A percentile compares a stretch with the other conserved stretches of the same genome.
Conservation (phyloP, 2,113 vertebrate genomes). For the Microcebus ravelobensis region DNA sequence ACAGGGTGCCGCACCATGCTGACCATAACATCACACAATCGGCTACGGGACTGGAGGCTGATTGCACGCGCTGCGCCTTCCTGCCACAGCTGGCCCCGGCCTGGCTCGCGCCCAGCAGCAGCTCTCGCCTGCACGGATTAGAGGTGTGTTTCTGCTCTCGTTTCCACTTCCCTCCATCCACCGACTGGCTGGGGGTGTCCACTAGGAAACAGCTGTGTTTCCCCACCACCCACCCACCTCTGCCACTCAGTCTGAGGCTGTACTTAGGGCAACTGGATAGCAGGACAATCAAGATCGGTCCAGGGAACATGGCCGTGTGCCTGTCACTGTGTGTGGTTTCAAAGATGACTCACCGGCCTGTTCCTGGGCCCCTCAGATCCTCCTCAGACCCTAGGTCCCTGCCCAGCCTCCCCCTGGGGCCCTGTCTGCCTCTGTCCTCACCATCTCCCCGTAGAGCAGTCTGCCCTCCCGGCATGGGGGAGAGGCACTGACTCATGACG, state of each 20-base stretch:
- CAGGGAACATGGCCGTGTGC: fast-evolving
- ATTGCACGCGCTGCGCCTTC: fast-evolving
- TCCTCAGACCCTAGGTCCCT: neutral
- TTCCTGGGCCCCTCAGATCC: neutral
- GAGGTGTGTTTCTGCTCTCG: too few relatives aligned
- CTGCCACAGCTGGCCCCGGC: neutral
- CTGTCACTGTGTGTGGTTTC: neutral
- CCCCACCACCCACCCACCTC: fast-evolving
- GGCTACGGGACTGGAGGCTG: neutral
- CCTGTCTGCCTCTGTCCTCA: neutral
- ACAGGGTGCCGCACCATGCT: too few relatives aligned
- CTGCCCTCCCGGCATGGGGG: fast-evolving
- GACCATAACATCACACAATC: neutral
- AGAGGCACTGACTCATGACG: fast-evolving
- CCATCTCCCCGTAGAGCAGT: neutral
- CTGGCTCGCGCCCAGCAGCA: fast-evolving
- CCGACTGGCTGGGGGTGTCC: neutral
- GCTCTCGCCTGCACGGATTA: fast-evolving
- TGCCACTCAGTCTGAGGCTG: neutral
- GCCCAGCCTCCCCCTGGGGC: too few relatives aligned
- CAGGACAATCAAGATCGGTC: fast-evolving
- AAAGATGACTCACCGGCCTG: neutral
- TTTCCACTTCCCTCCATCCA: neutral
- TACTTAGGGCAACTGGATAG: too few relatives aligned
- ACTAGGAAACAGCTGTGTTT: fast-evolving